Conservation (phyloP, 1,140 invertebrate species). For the Cephus cinctus region DNA sequence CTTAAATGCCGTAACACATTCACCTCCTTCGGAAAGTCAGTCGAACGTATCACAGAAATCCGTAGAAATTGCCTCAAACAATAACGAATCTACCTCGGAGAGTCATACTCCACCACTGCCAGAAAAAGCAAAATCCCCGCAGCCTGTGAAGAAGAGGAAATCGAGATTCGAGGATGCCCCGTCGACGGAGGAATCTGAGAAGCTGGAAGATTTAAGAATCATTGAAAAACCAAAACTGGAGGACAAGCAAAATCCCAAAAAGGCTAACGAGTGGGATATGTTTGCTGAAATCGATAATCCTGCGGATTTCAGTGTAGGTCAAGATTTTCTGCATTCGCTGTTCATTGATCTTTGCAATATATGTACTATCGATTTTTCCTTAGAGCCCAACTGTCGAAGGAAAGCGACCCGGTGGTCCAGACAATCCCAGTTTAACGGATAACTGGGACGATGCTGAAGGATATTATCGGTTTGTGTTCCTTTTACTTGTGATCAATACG, state of each 20-base stretch:
- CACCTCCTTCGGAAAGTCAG: conserved; percentile 39
- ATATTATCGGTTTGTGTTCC: conserved; percentile 65
- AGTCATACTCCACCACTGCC: conserved; percentile 53
- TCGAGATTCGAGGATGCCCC: conserved; percentile 45
- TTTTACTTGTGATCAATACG: too few relatives aligned
- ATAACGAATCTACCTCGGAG: conserved; percentile 46
- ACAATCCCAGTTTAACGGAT: conserved; percentile 91
- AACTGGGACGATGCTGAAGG: conserved; percentile 99
- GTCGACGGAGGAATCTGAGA: conserved; percentile 25
- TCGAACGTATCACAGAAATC: conserved; percentile 41
- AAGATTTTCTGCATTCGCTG: conserved; percentile 46
- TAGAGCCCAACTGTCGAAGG: conserved; percentile 73
- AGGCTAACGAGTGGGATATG: conserved; percentile 76
- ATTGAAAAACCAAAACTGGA: conserved; percentile 32
- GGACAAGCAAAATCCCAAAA: conserved; percentile 45
- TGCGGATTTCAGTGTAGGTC: conserved; percentile 79
- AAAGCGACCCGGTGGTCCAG: conserved; percentile 66
- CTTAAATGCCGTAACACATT: conserved; percentile 33
- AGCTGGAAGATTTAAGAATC: conserved; percentile 38
- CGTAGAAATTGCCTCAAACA: conserved; percentile 38
- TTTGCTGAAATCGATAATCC: conserved; percentile 88
- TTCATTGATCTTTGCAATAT: conserved; percentile 63
- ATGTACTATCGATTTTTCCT: conserved; percentile 11
- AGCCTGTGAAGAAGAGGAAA: conserved; percentile 40
- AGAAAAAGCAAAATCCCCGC: conserved; percentile 36